These are phyloP conservation scores for Beroe forskalii DNA, from an alignment of 37 sponge, comb jelly and placozoan species.

Conservation along the genomic window DNA sequence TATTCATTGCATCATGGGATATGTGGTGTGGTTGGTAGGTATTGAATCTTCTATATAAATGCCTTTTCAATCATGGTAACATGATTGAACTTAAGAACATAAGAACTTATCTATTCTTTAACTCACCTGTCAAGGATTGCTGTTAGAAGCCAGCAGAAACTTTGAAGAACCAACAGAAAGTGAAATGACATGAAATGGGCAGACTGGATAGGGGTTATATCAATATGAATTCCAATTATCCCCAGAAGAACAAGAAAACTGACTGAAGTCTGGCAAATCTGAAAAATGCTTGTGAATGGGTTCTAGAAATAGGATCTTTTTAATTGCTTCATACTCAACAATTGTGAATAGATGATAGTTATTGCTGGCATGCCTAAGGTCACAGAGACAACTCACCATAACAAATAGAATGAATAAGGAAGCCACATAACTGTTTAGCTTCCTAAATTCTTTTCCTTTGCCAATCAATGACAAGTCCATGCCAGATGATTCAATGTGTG, in stretches of 20 bases:
- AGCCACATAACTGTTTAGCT: neutral
- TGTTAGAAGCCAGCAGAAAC: constrained; percentile 18
- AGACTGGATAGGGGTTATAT: neutral
- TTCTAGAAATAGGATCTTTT: too few species aligned
- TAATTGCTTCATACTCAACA: too few species aligned
- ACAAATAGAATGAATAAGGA: neutral
- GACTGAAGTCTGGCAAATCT: constrained; percentile 28
- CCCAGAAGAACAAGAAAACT: neutral
- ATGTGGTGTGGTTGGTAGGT: too few species aligned
- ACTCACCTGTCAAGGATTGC: constrained; percentile 47
- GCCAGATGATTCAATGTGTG: neutral
- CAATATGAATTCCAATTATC: neutral
- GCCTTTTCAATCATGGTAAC: too few species aligned
- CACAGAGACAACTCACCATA: neutral
- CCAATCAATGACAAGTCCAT: constrained; percentile 29
- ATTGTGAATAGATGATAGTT: too few species aligned
- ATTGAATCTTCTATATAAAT: too few species aligned
- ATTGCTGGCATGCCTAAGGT: too few species aligned
- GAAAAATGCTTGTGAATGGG: neutral
- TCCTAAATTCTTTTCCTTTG: constrained; percentile 42
- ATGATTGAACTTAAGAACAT: too few species aligned
- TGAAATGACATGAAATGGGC: neutral
- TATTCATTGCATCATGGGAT: too few species aligned
- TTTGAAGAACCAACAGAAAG: constrained; percentile 22
- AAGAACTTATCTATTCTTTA: too few species aligned